Conservation (phyloP, 1,140 invertebrate genomes). For the Drosophila kurseongensis region DNA sequence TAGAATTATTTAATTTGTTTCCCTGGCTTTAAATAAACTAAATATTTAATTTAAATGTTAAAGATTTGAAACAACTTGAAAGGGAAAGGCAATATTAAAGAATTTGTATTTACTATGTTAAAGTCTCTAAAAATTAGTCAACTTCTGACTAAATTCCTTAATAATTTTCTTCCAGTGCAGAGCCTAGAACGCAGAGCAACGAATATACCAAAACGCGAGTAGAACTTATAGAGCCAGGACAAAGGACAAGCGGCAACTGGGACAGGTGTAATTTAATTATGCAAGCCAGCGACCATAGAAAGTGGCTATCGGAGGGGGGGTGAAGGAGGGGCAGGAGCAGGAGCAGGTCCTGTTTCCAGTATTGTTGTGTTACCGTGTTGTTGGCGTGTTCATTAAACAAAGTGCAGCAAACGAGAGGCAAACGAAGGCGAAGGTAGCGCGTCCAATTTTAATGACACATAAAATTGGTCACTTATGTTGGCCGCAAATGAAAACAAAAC, state of each 20-base stretch:
- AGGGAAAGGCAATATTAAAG: too few relatives aligned
- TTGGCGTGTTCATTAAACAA: slow-evolving; percentile 63
- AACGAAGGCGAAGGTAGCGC: slow-evolving; percentile 54
- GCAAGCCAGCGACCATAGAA: slow-evolving; percentile 38
- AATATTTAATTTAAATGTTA: too few relatives aligned
- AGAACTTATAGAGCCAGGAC: slow-evolving; percentile 7
- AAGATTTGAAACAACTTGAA: too few relatives aligned
- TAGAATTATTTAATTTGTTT: too few relatives aligned
- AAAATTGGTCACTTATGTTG: slow-evolving; percentile 81
- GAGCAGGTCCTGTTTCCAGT: slow-evolving; percentile 48
- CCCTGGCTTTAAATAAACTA: too few relatives aligned
- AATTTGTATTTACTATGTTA: too few relatives aligned
- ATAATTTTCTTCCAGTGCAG: slow-evolving; percentile 8
- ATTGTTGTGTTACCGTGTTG: slow-evolving; percentile 44
- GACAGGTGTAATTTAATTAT: slow-evolving; percentile 83
- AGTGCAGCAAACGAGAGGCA: slow-evolving; percentile 56
- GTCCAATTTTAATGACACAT: slow-evolving; percentile 83
- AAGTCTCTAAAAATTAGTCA: too few relatives aligned
- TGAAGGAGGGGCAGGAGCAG: slow-evolving; percentile 9
- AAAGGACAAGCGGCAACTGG: slow-evolving; percentile 49
- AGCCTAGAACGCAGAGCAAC: slow-evolving; percentile 12
- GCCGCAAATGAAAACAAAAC: slow-evolving; percentile 80
- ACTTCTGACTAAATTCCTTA: background rate
- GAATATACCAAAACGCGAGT: slow-evolving; percentile 1
- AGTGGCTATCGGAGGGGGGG: background rate